Evolutionary conservation across 2,888 invertebrate species (phyloP), one percentile per base, ranked within the genome.

Genomic region (Eutolmus rufibarbis): DNA sequence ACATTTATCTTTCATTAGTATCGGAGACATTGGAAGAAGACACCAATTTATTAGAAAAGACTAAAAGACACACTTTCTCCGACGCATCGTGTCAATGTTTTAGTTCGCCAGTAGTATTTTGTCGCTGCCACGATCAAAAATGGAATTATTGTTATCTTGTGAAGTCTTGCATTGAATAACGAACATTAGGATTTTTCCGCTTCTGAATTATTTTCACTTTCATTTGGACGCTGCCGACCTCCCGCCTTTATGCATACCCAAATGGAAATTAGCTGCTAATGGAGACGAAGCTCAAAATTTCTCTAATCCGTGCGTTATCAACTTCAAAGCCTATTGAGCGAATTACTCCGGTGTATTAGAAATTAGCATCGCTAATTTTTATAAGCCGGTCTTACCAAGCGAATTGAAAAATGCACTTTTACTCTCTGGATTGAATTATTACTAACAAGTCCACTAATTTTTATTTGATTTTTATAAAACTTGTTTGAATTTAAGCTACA

Each of bases 121-220:
- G 66, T 28, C 66, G 66, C 9, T 66, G 66, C 12, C 12, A 19
- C 40, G 8, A 40, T 43, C 37, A 19, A 78, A 78, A 43, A 8
- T 7, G n/a, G 37, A 43, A 78, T 78, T 46, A 78, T 40, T 78
- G 43, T 78, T 78, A n/a, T 78, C 78, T 43, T 37, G 34, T 78
- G 78, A 78, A 19, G 78, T 40, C 23, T 43, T 43, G 43, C 43
- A 78, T 23, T 37, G 19, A 46, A 78, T 76, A 19, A 23, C 19
- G 43, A 8, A 78, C 43, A 19, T 78, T 78, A 23, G 9, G 19
- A 78, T 23, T 40, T 43, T 78, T 23, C 78, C 28, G 28, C 66
- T 78, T 43, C 78, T 78, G 19, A 19, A 23, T 78, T 78, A 78
- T 78, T 78, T 78, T 78, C 78, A 78, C 78, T 78, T 78, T 78